Conservation (phyloP, 2,888 invertebrate species). For the Lathronympha strigana region DNA sequence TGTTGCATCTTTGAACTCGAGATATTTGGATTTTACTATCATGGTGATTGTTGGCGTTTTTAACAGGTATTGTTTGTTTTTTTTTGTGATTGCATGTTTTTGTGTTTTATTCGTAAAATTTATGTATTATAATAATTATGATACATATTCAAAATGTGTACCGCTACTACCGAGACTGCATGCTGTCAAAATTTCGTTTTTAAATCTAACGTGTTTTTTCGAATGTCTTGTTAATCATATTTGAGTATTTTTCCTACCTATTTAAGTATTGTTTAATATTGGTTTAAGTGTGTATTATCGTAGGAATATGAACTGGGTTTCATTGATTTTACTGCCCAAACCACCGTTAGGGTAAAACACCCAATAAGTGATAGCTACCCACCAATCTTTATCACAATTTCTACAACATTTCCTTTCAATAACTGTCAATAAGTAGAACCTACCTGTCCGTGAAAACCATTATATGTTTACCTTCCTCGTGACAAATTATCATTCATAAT, state of each 20-base stretch:
- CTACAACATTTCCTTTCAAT: no score
- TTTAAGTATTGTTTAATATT: no score
- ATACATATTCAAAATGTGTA: neutral
- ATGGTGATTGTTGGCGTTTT: slow-evolving; percentile 83
- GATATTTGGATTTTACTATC: slow-evolving; percentile 70
- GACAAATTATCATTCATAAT: no score
- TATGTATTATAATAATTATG: neutral
- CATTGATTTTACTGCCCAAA: neutral
- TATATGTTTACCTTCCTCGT: no score
- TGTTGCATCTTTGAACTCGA: slow-evolving; percentile 34
- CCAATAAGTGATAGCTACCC: neutral
- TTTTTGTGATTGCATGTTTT: slow-evolving; percentile 1
- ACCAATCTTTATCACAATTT: no score
- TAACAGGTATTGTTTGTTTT: slow-evolving; percentile 66
- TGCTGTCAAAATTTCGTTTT: no score
- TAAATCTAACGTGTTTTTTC: no score
- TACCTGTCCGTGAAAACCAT: no score
- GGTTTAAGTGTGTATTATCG: neutral
- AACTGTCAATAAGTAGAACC: no score
- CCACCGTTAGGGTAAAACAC: neutral
- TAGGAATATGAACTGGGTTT: neutral
- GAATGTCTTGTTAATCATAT: neutral
- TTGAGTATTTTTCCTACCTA: neutral
- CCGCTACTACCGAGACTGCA: no score
- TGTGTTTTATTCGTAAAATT: slow-evolving; percentile 12